phyloP scores from a whole-genome alignment of 2,113 vertebrate genomes.

The Romanogobio albipinnatus region DNA sequence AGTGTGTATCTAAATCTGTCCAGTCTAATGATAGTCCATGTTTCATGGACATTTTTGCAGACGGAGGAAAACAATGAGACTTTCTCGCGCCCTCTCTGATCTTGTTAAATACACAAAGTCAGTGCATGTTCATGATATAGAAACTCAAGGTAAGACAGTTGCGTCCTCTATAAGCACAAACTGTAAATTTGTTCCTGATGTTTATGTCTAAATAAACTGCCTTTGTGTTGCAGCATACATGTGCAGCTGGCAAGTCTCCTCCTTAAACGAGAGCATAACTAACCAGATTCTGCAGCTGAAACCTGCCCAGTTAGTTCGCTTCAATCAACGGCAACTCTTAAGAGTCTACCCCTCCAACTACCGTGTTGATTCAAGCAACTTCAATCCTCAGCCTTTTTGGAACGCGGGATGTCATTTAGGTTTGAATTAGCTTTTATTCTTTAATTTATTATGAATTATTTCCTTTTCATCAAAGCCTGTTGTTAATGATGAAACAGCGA shows the following conservation, averaged over 20 bases:
- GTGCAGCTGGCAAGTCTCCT: slow-evolving; percentile 94
- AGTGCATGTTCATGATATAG: slow-evolving; percentile 89
- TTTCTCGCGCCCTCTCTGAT: slow-evolving; percentile 93
- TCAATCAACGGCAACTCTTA: slow-evolving; percentile 92
- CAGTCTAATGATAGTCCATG: not conserved
- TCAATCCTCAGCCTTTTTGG: slow-evolving; percentile 95
- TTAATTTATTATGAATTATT: not conserved
- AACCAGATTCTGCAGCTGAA: slow-evolving; percentile 93
- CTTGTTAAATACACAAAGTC: slow-evolving; percentile 96
- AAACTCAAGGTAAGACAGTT: slow-evolving; percentile 82
- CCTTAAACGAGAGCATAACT: slow-evolving; percentile 91
- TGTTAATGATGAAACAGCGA: slow-evolving; percentile 1
- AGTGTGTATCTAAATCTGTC: not conserved
- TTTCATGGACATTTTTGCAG: slow-evolving; percentile 52
- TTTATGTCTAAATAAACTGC: not conserved
- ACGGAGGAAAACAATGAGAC: slow-evolving; percentile 92
- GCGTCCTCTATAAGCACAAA: not conserved
- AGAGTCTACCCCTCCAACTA: slow-evolving; percentile 95
- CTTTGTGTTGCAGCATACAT: slow-evolving; percentile 65
- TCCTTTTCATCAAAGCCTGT: slow-evolving; percentile 22
- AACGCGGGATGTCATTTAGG: slow-evolving; percentile 95
- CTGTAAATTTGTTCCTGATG: not conserved
- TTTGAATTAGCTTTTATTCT: slow-evolving; percentile 61
- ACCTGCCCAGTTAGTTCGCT: slow-evolving; percentile 81
- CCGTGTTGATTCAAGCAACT: slow-evolving; percentile 95